Conservation (phyloP, 2,888 invertebrate genomes). For the Sinelater perroti region DNA sequence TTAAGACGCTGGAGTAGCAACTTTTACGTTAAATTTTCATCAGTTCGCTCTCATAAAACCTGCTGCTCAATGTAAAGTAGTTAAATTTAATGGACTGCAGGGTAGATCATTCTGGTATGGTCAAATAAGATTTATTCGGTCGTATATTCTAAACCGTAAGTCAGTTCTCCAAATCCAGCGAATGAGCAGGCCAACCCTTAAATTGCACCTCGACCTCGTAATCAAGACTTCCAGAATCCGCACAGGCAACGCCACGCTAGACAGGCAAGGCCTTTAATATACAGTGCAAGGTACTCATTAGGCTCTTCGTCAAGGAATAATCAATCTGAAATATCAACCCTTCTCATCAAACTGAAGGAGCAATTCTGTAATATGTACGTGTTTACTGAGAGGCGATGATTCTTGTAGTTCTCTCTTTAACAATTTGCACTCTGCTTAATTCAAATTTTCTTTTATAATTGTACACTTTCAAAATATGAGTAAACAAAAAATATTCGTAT, state of each 20-base stretch:
- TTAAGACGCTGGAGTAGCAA: slow-evolving; percentile 4
- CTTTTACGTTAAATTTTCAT: slow-evolving; percentile 26
- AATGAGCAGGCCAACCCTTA: slow-evolving; percentile 40
- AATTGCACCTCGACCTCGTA: slow-evolving; percentile 42
- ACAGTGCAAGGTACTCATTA: slow-evolving; percentile 44
- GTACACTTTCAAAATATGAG: too few relatives aligned
- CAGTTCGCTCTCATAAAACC: slow-evolving; percentile 21
- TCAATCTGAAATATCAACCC: slow-evolving; percentile 42
- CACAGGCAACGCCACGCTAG: slow-evolving; percentile 39
- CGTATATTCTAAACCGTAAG: slow-evolving; percentile 42
- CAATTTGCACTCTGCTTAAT: slow-evolving; percentile 4
- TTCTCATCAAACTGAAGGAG: slow-evolving; percentile 35
- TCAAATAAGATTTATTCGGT: slow-evolving; percentile 46
- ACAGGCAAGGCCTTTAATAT: slow-evolving; percentile 43
- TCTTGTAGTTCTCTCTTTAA: slow-evolving; percentile 1
- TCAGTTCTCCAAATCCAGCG: slow-evolving; percentile 41
- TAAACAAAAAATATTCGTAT: too few relatives aligned
- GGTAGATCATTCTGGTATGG: slow-evolving; percentile 36
- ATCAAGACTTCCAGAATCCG: slow-evolving; percentile 44
- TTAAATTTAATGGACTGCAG: slow-evolving; percentile 32
- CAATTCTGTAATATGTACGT: slow-evolving; percentile 25
- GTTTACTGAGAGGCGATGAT: slow-evolving; percentile 14
- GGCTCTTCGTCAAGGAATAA: slow-evolving; percentile 44
- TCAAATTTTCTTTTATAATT: too few relatives aligned
- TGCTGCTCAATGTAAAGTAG: slow-evolving; percentile 29